Evolutionary conservation across 2,888 invertebrate genomes (phyloP).

Genomic region (Hipparchia sbordonii): DNA sequence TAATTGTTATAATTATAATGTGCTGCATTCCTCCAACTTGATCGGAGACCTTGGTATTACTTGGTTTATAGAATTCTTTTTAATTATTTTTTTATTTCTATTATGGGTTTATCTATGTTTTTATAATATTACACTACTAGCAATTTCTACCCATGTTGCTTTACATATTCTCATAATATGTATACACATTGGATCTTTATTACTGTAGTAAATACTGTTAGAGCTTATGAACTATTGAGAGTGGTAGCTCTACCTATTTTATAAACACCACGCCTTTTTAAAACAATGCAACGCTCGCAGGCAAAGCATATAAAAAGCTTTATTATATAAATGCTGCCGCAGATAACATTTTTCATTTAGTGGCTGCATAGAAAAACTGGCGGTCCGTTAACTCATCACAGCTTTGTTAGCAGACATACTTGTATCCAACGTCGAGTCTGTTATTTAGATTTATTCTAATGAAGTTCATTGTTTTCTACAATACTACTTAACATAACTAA

Average conservation of each 20-base stretch:
- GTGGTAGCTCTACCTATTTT: neutral
- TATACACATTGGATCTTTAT: too few relatives aligned
- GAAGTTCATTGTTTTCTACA: constrained; percentile 15
- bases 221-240: too few relatives aligned
- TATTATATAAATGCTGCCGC: constrained; percentile 19
- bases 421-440: neutral
- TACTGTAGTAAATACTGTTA: too few relatives aligned
- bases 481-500: neutral
- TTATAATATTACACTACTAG: too few relatives aligned
- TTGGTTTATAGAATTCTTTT: too few relatives aligned
- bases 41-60: too few relatives aligned
- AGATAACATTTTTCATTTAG: constrained; percentile 23
- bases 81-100: too few relatives aligned
- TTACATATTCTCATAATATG: too few relatives aligned
- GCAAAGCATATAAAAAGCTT: constrained; percentile 20
- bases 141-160: too few relatives aligned
- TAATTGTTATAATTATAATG: too few relatives aligned
- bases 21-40: too few relatives aligned
- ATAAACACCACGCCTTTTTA: constrained; percentile 7
- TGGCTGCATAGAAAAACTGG: constrained; percentile 21
- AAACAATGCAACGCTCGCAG: constrained; percentile 19
- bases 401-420: constrained; percentile 19
- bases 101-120: too few relatives aligned
- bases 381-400: constrained; percentile 22
- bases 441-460: constrained; percentile 16